Percentiles rank a stretch among this genome's conserved stretches.
phyloP scores from a whole-genome alignment of 2,113 vertebrate species.

The Sceloporus undulatus region DNA sequence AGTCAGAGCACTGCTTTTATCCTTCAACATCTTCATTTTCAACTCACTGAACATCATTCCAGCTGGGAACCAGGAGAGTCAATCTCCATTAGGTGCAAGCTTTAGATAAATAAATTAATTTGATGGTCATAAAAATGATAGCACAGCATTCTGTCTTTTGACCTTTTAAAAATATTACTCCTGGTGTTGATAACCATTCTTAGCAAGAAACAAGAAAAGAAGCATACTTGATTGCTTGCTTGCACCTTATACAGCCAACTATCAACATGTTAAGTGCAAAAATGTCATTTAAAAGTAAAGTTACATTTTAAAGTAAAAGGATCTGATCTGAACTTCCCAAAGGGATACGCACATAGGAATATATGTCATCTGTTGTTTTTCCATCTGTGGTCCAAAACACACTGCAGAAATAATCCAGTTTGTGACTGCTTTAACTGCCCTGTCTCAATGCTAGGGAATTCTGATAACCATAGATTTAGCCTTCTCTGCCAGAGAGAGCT shows the following conservation, averaged over 20 bases:
- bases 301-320: neutral
- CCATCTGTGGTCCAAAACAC: too few species aligned
- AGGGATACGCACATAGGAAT: neutral
- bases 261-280: neutral
- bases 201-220: slow-evolving; percentile 55
- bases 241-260: neutral
- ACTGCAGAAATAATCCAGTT: too few species aligned
- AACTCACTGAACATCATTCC: slow-evolving; percentile 75
- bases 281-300: too few species aligned
- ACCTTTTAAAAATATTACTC: slow-evolving; percentile 66
- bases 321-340: neutral
- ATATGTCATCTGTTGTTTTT: too few species aligned
- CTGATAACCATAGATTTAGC: too few species aligned
- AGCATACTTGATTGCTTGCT: slow-evolving; percentile 27
- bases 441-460: too few species aligned
- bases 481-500: too few species aligned
- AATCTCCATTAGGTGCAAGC: slow-evolving; percentile 71
- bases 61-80: slow-evolving; percentile 72
- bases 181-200: slow-evolving; percentile 57
- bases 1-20: slow-evolving; percentile 72
- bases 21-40: slow-evolving; percentile 76
- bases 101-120: slow-evolving; percentile 73
- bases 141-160: slow-evolving; percentile 58
- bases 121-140: slow-evolving; percentile 69
- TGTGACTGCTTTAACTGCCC: too few species aligned